Evolutionary conservation across 2,797 vertebrate genomes (phyloP).

Genomic region (Brachymystax lenok): DNA sequence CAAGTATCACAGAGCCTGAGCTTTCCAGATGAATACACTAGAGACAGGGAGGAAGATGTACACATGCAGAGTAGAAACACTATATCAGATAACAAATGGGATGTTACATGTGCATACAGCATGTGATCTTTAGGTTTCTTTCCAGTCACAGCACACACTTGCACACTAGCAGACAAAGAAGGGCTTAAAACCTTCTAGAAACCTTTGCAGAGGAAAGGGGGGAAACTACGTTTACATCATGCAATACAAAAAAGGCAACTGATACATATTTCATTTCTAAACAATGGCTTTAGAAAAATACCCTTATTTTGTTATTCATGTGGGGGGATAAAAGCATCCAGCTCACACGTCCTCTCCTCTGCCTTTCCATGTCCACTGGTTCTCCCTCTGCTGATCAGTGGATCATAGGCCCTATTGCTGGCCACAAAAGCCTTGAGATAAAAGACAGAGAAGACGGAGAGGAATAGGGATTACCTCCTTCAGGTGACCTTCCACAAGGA

Average conservation of each 20-base stretch:
- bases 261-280: constrained; percentile 66
- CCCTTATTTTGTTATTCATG: constrained; percentile 64
- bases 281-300: constrained; percentile 48
- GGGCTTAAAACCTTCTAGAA: not conserved
- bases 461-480: constrained; percentile 74
- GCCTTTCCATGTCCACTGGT: constrained; percentile 24
- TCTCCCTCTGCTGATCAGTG: constrained; percentile 60
- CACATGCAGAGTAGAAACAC: constrained; percentile 46
- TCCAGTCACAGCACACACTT: constrained; percentile 18
- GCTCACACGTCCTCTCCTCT: constrained; percentile 15
- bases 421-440: constrained; percentile 67
- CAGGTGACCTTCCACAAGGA: constrained; percentile 71
- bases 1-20: constrained; percentile 5
- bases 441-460: constrained; percentile 61
- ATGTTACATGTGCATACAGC: constrained; percentile 44
- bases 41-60: constrained; percentile 32
- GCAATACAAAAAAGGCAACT: constrained; percentile 46
- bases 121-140: constrained; percentile 40
- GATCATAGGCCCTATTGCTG: constrained; percentile 47
- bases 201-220: not conserved
- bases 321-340: constrained; percentile 64
- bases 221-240: constrained; percentile 57
- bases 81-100: constrained; percentile 35
- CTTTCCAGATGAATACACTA: constrained; percentile 41
- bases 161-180: not conserved